These are phyloP conservation scores for Beroe forskalii DNA, from an alignment of 37 sponge, comb jelly and placozoan genomes.

Conservation along the genomic window DNA sequence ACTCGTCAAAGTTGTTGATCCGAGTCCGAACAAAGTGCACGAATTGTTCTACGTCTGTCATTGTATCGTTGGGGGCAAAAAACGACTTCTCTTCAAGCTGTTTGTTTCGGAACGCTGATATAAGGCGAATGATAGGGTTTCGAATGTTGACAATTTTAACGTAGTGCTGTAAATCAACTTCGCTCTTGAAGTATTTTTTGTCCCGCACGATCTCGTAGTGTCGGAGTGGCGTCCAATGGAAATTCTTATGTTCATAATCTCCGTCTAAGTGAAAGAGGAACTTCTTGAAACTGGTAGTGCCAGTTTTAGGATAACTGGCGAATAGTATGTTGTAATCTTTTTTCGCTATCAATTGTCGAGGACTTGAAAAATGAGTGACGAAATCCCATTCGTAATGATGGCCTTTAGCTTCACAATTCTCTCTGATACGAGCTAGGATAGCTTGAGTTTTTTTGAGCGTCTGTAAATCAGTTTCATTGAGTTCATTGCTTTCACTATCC, in stretches of 20 bases:
- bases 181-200: not conserved
- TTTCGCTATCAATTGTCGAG: not conserved
- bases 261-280: slow-evolving; percentile 14
- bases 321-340: not conserved
- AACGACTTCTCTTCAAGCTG: not conserved
- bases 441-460: not conserved
- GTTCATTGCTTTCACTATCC: too few species aligned
- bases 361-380: not conserved
- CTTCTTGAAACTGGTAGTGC: slow-evolving; percentile 19
- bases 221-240: not conserved
- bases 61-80: not conserved
- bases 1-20: not conserved
- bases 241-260: not conserved
- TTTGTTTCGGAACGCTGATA: slow-evolving; percentile 10
- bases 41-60: slow-evolving; percentile 4
- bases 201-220: not conserved
- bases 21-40: not conserved
- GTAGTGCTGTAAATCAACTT: not conserved
- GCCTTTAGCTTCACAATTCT: not conserved
- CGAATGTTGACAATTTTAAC: not conserved
- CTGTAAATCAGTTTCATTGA: too few species aligned
- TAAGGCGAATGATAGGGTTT: not conserved
- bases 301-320: slow-evolving; percentile 4
- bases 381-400: not conserved
- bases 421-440: not conserved